These are phyloP conservation scores for Mythimna vitellina DNA, from an alignment of 2,888 invertebrate species.

Conservation along the genomic window DNA sequence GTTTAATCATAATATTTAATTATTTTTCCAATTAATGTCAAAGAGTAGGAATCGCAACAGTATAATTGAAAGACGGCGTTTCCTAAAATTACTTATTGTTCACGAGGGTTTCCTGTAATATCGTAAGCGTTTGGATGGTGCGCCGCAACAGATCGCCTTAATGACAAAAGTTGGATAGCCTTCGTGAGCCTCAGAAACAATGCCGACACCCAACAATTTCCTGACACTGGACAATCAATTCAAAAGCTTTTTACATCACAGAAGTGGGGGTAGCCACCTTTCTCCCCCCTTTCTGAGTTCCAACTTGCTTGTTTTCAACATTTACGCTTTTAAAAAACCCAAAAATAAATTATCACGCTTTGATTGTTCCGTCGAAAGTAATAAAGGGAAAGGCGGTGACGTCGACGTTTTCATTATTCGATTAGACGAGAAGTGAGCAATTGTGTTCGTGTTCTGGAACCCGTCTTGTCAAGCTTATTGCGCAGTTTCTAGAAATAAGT, in stretches of 20 bases:
- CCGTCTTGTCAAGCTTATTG: conserved; percentile 20
- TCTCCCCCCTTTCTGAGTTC: conserved; percentile 65
- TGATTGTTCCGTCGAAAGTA: conserved; percentile 63
- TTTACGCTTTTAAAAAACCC: conserved; percentile 73
- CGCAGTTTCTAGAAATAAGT: conserved; percentile 10
- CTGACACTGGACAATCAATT: conserved; percentile 87
- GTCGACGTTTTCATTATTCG: conserved; percentile 55
- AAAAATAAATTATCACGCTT: conserved; percentile 74
- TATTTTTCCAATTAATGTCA: conserved; percentile 51
- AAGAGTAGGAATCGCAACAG: conserved; percentile 52
- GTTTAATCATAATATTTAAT: conserved; percentile 43
- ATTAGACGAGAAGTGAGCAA: conserved; percentile 49
- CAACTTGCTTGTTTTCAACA: conserved; percentile 78
- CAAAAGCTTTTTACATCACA: conserved; percentile 83
- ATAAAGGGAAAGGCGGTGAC: conserved; percentile 56
- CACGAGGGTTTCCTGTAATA: conserved; percentile 72
- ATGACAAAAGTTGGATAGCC: conserved; percentile 88
- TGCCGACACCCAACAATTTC: conserved; percentile 84
- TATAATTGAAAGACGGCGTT: conserved; percentile 64
- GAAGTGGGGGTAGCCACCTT: conserved; percentile 48
- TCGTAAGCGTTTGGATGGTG: conserved; percentile 78
- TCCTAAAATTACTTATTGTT: conserved; percentile 71
- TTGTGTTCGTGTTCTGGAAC: conserved; percentile 20
- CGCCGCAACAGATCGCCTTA: conserved; percentile 84
- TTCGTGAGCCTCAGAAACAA: conserved; percentile 83